Evolutionary conservation across 2,797 vertebrate species (phyloP).

Genomic region (Sylvia borin): DNA sequence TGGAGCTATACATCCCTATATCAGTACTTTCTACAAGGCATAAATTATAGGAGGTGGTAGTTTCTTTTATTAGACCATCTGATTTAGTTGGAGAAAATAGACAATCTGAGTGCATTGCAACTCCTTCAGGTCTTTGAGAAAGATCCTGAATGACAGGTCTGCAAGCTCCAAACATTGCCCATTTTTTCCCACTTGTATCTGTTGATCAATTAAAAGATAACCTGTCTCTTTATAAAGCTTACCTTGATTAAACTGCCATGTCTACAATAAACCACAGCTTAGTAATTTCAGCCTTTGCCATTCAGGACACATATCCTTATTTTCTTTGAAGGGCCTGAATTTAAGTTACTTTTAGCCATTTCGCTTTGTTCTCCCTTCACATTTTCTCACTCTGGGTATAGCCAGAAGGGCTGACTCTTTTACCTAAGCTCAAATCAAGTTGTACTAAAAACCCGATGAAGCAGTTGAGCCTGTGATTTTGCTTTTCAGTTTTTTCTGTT

Average conservation of each 20-base stretch:
- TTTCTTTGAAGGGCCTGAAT: background rate
- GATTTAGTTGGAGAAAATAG: slow-evolving; percentile 11
- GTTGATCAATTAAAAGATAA: slow-evolving; percentile 36
- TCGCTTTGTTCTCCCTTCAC: background rate
- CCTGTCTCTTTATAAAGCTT: background rate
- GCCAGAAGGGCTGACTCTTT: slow-evolving; percentile 23
- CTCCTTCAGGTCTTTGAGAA: background rate
- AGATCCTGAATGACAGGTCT: background rate
- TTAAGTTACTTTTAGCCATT: background rate
- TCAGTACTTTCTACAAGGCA: background rate
- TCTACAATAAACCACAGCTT: background rate
- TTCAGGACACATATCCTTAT: background rate
- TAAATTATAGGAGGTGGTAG: background rate
- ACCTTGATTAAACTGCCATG: background rate
- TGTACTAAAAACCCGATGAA: background rate
- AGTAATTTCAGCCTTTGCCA: background rate
- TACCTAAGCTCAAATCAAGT: slow-evolving; percentile 4
- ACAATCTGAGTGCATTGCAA: background rate
- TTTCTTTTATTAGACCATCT: slow-evolving; percentile 14
- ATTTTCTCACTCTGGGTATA: background rate
- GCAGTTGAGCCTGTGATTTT: background rate
- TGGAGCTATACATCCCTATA: background rate
- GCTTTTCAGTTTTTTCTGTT: background rate
- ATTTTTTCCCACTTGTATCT: background rate
- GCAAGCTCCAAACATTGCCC: background rate